Evolutionary conservation across 2,113 vertebrate species (phyloP).

Genomic region (Sitta europaea): DNA sequence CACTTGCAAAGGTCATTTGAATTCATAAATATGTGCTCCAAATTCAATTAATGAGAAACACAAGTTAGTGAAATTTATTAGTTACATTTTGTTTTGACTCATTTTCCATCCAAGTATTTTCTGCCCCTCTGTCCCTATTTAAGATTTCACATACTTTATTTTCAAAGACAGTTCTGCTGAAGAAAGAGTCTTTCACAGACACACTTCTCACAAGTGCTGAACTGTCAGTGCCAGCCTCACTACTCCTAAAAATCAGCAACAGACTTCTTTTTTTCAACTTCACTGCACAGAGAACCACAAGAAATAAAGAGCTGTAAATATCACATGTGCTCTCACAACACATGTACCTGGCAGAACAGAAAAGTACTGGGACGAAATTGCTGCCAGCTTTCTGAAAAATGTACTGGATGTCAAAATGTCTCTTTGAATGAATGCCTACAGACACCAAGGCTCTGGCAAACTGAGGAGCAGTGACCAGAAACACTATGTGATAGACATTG

Average conservation of each 20-base stretch:
- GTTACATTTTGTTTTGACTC: conserved; percentile 49
- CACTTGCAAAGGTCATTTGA: conserved; percentile 58
- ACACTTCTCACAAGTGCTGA: neutral
- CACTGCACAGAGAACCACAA: neutral
- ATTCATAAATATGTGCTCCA: conserved; percentile 53
- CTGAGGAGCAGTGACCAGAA: neutral
- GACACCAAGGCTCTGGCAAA: neutral
- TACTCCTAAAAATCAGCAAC: neutral
- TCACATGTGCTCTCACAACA: neutral
- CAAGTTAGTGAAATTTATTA: conserved; percentile 49
- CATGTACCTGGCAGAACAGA: neutral
- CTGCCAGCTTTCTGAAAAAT: neutral
- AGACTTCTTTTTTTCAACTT: neutral
- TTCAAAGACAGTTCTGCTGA: neutral
- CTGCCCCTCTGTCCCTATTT: conserved; percentile 30
- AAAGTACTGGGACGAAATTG: neutral
- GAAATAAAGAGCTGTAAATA: neutral
- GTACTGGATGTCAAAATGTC: neutral
- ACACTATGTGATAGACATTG: neutral
- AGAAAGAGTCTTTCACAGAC: conserved; percentile 23
- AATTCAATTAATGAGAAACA: conserved; percentile 69
- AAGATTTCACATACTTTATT: conserved; percentile 41
- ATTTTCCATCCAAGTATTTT: conserved; percentile 52
- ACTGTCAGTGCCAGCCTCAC: conserved; percentile 5
- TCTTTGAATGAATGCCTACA: neutral